These are phyloP conservation scores for Tenualosa ilisha DNA, from an alignment of 2,797 vertebrate species.

Conservation along the genomic window DNA sequence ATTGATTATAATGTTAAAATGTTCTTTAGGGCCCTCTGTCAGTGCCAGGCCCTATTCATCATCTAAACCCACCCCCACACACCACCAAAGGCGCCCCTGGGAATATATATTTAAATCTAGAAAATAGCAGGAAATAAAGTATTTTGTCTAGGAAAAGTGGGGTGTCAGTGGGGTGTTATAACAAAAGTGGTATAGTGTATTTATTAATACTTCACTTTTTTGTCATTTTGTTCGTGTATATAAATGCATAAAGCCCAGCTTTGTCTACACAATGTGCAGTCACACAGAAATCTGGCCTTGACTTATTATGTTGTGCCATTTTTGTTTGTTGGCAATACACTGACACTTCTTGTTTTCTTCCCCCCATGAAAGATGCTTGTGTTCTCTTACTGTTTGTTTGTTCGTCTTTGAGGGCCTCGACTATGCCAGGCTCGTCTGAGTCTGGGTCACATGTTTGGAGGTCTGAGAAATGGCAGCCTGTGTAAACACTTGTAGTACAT, in stretches of 20 bases:
- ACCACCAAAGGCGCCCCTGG: too few relatives aligned
- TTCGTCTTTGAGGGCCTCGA: background rate
- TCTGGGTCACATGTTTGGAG: slow-evolving; percentile 13
- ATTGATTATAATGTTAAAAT: too few relatives aligned
- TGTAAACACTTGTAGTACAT: background rate
- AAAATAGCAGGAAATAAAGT: background rate
- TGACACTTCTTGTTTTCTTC: slow-evolving; percentile 9
- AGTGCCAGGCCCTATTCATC: too few relatives aligned
- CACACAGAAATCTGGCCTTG: background rate
- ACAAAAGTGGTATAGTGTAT: background rate
- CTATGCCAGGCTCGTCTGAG: background rate
- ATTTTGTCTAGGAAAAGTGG: too few relatives aligned
- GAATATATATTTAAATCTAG: background rate
- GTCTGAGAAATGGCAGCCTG: background rate
- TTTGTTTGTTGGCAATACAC: background rate
- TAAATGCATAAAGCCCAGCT: background rate
- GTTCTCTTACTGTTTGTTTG: slow-evolving; percentile 15
- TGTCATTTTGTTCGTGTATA: background rate
- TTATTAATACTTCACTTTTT: background rate
- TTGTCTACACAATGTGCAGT: background rate
- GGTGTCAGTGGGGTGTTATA: too few relatives aligned
- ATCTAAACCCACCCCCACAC: too few relatives aligned
- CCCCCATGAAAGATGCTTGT: background rate
- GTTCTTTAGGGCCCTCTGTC: too few relatives aligned
- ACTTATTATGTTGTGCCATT: slow-evolving; percentile 12